phyloP scores from a whole-genome alignment of 92 coral and sea anemone genomes.

The Pocillopora meandrina region DNA sequence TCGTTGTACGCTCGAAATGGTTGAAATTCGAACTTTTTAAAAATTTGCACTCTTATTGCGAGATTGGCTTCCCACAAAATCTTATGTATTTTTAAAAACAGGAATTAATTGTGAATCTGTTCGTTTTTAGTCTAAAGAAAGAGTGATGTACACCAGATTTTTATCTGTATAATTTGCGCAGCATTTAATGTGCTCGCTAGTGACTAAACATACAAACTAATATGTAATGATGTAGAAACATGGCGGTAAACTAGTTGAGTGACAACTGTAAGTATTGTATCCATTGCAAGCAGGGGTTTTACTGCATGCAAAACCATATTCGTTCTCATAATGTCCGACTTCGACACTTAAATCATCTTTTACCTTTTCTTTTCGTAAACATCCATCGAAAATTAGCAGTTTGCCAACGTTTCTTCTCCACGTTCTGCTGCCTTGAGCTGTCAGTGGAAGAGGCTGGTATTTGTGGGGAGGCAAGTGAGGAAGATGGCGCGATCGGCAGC shows the following conservation, averaged over 20 bases:
- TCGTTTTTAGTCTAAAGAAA: neutral
- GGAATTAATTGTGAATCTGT: neutral
- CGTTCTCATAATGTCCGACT: neutral
- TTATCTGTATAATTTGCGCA: slow-evolving; percentile 1
- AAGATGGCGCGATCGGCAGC: slow-evolving; percentile 20
- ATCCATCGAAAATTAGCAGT: slow-evolving; percentile 99
- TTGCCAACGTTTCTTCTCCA: slow-evolving; percentile 96
- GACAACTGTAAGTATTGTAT: neutral
- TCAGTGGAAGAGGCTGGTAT: slow-evolving; percentile 8
- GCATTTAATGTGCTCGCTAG: slow-evolving; percentile 17
- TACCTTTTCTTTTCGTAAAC: slow-evolving; percentile 95
- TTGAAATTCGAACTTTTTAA: neutral
- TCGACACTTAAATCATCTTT: neutral
- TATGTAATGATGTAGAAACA: neutral
- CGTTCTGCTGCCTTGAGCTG: slow-evolving; percentile 14
- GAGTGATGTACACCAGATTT: slow-evolving; percentile 22
- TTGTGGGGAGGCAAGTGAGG: slow-evolving; percentile 2
- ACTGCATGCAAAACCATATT: neutral
- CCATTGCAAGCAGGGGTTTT: neutral
- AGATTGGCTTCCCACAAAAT: neutral
- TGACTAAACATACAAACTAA: slow-evolving; percentile 3
- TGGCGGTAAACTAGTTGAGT: neutral
- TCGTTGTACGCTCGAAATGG: neutral
- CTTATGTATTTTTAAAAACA: neutral
- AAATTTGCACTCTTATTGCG: neutral